These are phyloP conservation scores for Formica aserva DNA, from an alignment of 2,888 invertebrate species.

Conservation along the genomic window DNA sequence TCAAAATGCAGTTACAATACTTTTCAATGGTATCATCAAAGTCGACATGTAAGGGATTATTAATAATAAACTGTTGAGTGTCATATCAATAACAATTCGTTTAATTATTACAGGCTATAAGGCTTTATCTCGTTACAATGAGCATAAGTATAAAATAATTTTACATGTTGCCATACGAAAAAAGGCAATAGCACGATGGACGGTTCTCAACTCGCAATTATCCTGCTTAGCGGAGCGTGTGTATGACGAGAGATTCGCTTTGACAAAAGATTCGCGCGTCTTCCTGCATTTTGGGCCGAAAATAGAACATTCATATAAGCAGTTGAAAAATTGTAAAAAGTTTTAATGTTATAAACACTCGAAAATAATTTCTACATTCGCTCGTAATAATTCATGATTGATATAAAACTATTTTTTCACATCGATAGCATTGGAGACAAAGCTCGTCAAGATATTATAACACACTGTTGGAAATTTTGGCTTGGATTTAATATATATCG, in stretches of 20 bases:
- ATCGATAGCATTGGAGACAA: not conserved
- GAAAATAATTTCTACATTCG: not conserved
- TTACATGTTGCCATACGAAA: conserved; percentile 54
- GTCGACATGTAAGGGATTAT: not conserved
- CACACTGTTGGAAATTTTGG: too few relatives aligned
- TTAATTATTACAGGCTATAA: conserved; percentile 79
- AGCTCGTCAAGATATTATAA: not conserved
- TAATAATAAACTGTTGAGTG: not conserved
- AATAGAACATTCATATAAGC: not conserved
- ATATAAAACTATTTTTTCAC: not conserved
- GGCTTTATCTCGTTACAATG: conserved; percentile 77
- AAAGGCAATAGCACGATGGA: conserved; percentile 57
- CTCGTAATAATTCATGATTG: not conserved
- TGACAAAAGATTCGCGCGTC: conserved; percentile 18
- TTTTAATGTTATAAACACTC: not conserved
- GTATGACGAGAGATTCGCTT: conserved; percentile 4
- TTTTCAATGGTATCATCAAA: conserved; percentile 6
- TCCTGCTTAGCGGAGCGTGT: not conserved
- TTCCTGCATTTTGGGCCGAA: not conserved
- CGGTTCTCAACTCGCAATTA: conserved; percentile 58
- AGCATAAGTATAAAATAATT: conserved; percentile 77
- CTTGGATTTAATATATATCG: too few relatives aligned
- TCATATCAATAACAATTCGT: conserved; percentile 77
- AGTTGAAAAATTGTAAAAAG: not conserved
- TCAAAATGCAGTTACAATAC: not conserved